Base-by-base conservation (phyloP, 2,797 vertebrate genomes). In the Florisuga fusca region DNA sequence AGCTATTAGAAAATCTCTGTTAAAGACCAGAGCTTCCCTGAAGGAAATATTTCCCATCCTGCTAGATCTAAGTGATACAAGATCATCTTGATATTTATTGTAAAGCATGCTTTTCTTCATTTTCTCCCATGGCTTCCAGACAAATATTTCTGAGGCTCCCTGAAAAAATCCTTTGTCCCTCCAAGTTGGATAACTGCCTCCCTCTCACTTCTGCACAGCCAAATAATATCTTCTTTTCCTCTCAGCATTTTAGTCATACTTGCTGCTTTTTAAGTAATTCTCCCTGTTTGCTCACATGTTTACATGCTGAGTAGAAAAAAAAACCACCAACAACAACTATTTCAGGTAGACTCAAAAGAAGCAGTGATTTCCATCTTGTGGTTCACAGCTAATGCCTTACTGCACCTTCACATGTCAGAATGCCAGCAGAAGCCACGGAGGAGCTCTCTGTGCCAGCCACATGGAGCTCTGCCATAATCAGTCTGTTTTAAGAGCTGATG, bases 371-470 rank as follows among this genome's bases (percentile, higher is more conserved):
- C 84, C 71, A 50, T 45, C 23, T 67, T 46, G 57, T 1, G 15
- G 46, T 54, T 50, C 45, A 23, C 64, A 72, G 76, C 16, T 68
- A 31, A 41, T 84, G 1, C n/a, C 13, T 38, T 27, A 83, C 57
- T 4, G 6, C 81, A 93, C 93, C 86, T 96, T 66, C 62, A 8
- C 22, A 9, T 25, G 61, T 43, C 38, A 45, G 38, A 8, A 7
- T 83, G 84, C 81, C 88, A 92, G 86, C 45, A 90, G 88, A 57
- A 90, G 84, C 92, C 86, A 45, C 27, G 18, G 25, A 95, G 61
- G 53, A 93, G 84, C 78, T 71, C n/a, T 84, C 59, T 0, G 4
- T 76, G 84, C 77, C 71, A 93, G 85, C 63, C 29, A 2, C 78
- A 4, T 9, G 55, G 89, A 95, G 59, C 94, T 84, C 71, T 91